Percentiles rank a stretch among this genome's conserved stretches.
Evolutionary conservation across 2,113 vertebrate species (phyloP).

Genomic region (Microtus pennsylvanicus): DNA sequence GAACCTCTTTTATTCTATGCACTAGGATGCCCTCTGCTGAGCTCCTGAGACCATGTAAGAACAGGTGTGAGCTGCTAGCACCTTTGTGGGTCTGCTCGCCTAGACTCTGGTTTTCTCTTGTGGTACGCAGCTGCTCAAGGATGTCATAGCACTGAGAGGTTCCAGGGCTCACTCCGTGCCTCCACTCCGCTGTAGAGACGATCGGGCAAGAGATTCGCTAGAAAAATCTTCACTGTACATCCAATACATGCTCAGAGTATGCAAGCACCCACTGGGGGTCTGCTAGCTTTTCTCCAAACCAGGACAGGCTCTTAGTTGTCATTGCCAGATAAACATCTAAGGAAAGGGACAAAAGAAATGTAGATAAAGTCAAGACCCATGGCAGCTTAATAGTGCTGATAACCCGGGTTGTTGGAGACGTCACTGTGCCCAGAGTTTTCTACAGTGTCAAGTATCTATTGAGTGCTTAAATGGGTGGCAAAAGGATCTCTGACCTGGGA

Average conservation of each 20-base stretch:
- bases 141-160: accelerated
- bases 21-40: not conserved
- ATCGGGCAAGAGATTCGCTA: no score
- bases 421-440: not conserved
- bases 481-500: not conserved
- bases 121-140: not conserved
- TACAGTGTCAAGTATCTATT: not conserved
- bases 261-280: accelerated
- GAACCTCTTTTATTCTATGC: accelerated
- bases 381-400: no score
- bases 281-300: not conserved
- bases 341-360: not conserved
- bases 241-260: not conserved
- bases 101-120: not conserved
- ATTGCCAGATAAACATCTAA: not conserved
- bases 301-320: not conserved
- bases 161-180: not conserved
- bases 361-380: not conserved
- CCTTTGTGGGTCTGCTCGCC: no score
- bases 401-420: no score
- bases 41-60: not conserved
- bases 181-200: not conserved
- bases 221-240: not conserved
- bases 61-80: accelerated
- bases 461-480: no score